Evolutionary conservation across 2,113 vertebrate genomes (phyloP), one percentile per base, ranked within the genome.

Genomic region (Chaetops frenatus): DNA sequence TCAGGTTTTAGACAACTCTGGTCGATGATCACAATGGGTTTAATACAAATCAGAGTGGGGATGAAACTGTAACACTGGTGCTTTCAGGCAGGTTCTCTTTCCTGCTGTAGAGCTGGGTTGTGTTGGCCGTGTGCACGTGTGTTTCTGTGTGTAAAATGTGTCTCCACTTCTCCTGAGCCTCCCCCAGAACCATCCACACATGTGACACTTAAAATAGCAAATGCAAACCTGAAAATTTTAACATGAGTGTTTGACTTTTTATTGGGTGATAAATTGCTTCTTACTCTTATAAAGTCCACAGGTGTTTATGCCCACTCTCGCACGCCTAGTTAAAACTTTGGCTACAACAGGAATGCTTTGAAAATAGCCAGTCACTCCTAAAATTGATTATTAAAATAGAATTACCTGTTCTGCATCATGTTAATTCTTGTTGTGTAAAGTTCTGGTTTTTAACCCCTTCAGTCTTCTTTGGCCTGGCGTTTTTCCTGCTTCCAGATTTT

Each of bases 231-330:
- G 94, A 97, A 97, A 85, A 93, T 95, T 96, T 94, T 96, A 95
- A 97, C 95, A 89, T 86, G 88, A 96, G 86, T 91, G 90, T 94
- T 96, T 96, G 93, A 33, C 86, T 88, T 97, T 97, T 97, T 97
- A 96, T 97, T 94, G 95, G 95, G 96, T 97, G 96, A 96, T 97
- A 97, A 97, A 96, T 97, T 88, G 95, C 90, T 93, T 96, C 96
- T 95, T 95, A 35, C 86, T 80, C 94, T 92, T 96, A 97, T 97
- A 97, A 97, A 97, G 96, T 93, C 94, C 48, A 6, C 96, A 97
- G 96, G 90, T 97, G 96, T 95, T 95, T 92, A 95, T 93, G 96
- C 94, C 93, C 91, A 94, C 88, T 94, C 96, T 88, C 70, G 21
- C 89, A 96, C 1, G 81, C 90, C 90, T 94, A 91, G 90, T 96